Evolutionary conservation across 1,140 invertebrate genomes (phyloP).

Genomic region (Polyergus mexicanus): DNA sequence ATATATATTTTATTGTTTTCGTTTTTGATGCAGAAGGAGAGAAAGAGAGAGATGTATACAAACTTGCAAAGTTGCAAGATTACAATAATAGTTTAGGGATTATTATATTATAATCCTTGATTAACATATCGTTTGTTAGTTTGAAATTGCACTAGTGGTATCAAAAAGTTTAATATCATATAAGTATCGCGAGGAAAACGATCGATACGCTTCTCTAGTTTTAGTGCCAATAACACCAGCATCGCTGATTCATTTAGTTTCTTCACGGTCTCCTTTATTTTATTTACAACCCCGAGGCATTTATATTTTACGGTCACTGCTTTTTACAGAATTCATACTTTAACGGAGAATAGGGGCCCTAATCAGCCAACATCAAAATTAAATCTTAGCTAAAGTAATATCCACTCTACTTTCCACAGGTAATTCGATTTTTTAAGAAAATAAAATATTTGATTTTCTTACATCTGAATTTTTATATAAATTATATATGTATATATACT

Average conservation of each 20-base stretch:
- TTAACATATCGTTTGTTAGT: neutral
- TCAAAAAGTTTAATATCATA: constrained; percentile 11
- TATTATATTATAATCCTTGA: neutral
- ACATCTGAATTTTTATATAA: neutral
- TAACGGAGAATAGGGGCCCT: constrained; percentile 18
- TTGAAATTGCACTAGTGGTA: neutral
- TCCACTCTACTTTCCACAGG: neutral
- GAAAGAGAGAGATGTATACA: neutral
- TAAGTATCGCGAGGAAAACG: constrained; percentile 35
- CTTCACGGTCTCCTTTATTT: constrained; percentile 45
- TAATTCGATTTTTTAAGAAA: neutral
- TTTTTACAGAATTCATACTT: constrained; percentile 56
- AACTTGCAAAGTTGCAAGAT: neutral
- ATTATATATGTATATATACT: too few species aligned
- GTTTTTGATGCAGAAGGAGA: neutral
- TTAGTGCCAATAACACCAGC: constrained; percentile 56
- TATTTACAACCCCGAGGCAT: constrained; percentile 55
- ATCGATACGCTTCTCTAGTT: constrained; percentile 50
- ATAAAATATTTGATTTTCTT: neutral
- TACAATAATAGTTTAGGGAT: neutral
- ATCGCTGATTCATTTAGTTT: constrained; percentile 59
- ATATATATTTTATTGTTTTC: neutral
- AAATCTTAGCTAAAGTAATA: constrained; percentile 4
- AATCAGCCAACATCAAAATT: constrained; percentile 33
- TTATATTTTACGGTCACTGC: constrained; percentile 44